Conservation (phyloP, 2,888 invertebrate genomes). For the Macaria liturata region DNA sequence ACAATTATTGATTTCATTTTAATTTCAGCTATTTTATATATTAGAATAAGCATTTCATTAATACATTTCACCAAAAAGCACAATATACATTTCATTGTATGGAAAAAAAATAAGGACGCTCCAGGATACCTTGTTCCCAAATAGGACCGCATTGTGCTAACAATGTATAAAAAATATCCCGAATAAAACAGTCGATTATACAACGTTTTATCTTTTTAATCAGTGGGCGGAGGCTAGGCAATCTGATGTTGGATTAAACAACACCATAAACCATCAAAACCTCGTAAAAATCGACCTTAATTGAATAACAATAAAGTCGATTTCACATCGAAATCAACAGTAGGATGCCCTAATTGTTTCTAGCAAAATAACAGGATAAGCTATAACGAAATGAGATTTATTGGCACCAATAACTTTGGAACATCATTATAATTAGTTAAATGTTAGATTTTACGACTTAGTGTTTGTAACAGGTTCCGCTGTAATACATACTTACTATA, state of each 20-base stretch:
- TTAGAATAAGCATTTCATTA: no score
- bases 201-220: constrained; percentile 73
- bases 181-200: constrained; percentile 76
- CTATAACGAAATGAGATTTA: constrained; percentile 39
- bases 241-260: constrained; percentile 47
- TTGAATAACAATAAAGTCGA: constrained; percentile 1
- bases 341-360: constrained; percentile 33
- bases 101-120: no score
- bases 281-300: constrained; percentile 15
- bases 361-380: constrained; percentile 49
- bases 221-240: constrained; percentile 63
- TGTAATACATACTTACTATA: no score
- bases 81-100: no score
- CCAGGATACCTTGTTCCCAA: constrained; percentile 16
- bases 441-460: constrained; percentile 13
- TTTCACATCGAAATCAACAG: not conserved
- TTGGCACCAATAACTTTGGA: constrained; percentile 10
- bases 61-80: no score
- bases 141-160: constrained; percentile 45
- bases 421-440: constrained; percentile 16
- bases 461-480: no score
- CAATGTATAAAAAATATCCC: constrained; percentile 71
- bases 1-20: no score
- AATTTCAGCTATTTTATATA: no score
- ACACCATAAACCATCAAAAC: constrained; percentile 19